phyloP scores from a whole-genome alignment of 2,888 invertebrate species.

The Willowsia nigromaculata region DNA sequence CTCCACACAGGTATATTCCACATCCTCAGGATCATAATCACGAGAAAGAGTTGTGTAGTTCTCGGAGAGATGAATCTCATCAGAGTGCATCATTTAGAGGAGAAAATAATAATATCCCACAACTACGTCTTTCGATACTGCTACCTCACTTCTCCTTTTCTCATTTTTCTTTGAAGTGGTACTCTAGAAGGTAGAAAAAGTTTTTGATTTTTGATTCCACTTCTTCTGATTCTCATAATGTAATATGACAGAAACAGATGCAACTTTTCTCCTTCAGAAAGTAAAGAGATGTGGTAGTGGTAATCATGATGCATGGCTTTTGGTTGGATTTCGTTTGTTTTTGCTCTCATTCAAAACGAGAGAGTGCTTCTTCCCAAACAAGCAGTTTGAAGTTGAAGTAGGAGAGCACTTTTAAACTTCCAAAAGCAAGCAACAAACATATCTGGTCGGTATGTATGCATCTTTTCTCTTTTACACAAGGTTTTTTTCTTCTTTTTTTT shows the following conservation, averaged over 20 bases:
- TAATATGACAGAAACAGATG: constrained; percentile 41
- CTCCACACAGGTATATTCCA: too few relatives aligned
- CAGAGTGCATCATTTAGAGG: too few relatives aligned
- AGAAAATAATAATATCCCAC: too few relatives aligned
- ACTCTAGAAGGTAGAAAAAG: not conserved
- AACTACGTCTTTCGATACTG: too few relatives aligned
- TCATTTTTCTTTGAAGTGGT: not conserved
- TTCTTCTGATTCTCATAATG: not conserved
- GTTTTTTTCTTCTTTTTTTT: not conserved
- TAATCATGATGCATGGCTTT: not conserved
- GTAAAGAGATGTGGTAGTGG: not conserved
- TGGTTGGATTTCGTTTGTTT: not conserved
- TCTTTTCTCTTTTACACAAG: not conserved
- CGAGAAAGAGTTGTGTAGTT: too few relatives aligned
- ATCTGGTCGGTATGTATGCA: not conserved
- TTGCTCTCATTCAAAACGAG: not conserved
- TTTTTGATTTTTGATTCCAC: constrained; percentile 33
- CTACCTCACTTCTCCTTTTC: not conserved
- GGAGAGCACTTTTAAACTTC: not conserved
- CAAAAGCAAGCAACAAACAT: not conserved
- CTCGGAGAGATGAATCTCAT: too few relatives aligned
- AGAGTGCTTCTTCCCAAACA: not conserved
- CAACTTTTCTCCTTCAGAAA: constrained; percentile 27
- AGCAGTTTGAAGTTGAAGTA: not conserved
- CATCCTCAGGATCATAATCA: too few relatives aligned